Evolutionary conservation across 2,888 invertebrate species (phyloP).

Genomic region (Oxystoma pomonae): DNA sequence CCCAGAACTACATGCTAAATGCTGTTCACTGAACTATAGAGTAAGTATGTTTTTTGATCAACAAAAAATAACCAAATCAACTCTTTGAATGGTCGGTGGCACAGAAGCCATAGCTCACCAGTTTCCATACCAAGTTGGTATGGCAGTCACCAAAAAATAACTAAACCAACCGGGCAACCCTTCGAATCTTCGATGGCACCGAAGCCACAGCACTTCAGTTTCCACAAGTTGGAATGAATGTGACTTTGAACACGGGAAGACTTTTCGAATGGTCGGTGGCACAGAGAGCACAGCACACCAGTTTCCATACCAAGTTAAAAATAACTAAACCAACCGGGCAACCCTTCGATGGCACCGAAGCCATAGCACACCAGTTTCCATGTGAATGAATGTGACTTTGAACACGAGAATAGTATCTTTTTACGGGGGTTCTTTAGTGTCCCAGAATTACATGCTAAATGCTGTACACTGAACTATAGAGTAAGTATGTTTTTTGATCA

Average conservation of each 20-base stretch:
- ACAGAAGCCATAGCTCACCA: neutral
- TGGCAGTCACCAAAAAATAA: no score
- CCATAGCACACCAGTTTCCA: neutral
- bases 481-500: no score
- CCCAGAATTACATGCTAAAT: slow-evolving; percentile 19
- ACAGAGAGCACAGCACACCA: neutral
- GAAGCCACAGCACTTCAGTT: no score
- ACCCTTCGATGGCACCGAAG: neutral
- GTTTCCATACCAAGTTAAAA: neutral
- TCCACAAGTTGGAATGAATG: no score
- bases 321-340: neutral
- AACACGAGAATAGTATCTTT: neutral
- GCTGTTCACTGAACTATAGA: no score
- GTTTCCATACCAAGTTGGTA: neutral
- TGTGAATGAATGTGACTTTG: neutral
- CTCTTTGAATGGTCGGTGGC: neutral
- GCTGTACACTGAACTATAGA: no score
- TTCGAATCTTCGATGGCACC: no score
- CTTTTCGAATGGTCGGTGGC: neutral
- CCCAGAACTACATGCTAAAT: no score
- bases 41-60: no score
- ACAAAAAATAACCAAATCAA: no score
- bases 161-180: no score
- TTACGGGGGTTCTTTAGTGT: slow-evolving; percentile 23
- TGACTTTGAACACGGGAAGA: no score